Evolutionary conservation across 92 coral and sea anemone species (phyloP), one percentile per base, ranked within the genome.

Genomic region (Pocillopora meandrina): DNA sequence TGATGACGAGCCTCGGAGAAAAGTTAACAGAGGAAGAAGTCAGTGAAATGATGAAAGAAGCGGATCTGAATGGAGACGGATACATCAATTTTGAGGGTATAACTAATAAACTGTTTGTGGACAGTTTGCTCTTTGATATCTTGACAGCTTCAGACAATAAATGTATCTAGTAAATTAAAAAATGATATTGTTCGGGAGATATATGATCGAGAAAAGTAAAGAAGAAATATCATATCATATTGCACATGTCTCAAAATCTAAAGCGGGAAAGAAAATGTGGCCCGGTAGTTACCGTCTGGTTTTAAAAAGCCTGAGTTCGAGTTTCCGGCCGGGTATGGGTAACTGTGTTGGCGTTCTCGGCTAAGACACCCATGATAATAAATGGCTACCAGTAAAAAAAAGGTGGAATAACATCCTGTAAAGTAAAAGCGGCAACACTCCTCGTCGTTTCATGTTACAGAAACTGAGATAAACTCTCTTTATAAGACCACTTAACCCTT

Each of bases 21-120:
- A 94, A 95, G 58, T 71, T 96, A 35, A 89, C 95, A 7, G 95
- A 94, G 72, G 98, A 96, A 65, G 98, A 94, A 76, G 84, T 96
- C 0, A 86, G 89, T 49, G 98, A 96, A 82, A 94, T 96, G 94
- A 96, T 96, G 92, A 90, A 80, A 64, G 98, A 96, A 72, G 98
- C 98, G 13, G 98, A 96, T 65, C 90, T 94, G 36, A 93, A 96
- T 86, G 98, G 98, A 15, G 96, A 96, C 82, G 98, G 98, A 26
- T 93, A 84, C 26, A 96, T 96, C 69, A 84, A 96, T 71, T 96
- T 94, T 89, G 95, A 94, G 89, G 98, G 98, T 96, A 85, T 17
- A 68, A 10, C 19, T 47, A 12, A n/a, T 23, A 15, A 3, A 64
- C 68, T 13, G 52, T 33, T 33, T 6, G 47, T 12, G 47, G 33